These are phyloP conservation scores for Mylabris sibirica DNA, from an alignment of 2,888 invertebrate genomes.

Conservation along the genomic window DNA sequence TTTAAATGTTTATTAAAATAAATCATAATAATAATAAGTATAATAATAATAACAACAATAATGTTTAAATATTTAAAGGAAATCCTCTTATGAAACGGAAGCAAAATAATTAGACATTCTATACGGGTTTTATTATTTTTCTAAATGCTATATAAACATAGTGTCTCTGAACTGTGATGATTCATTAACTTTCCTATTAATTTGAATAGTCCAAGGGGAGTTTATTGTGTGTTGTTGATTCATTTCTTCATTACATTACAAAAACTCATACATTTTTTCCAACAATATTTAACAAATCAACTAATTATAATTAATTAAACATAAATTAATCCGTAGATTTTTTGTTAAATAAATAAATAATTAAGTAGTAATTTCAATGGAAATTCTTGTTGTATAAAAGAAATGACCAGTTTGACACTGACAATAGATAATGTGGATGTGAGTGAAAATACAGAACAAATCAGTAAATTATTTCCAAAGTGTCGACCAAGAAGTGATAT, in stretches of 20 bases:
- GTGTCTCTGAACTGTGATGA: constrained; percentile 30
- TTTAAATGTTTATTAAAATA: neutral
- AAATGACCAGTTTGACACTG: constrained; percentile 62
- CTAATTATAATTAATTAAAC: constrained; percentile 1
- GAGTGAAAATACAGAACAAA: constrained; percentile 72
- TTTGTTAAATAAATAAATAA: neutral
- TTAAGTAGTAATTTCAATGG: constrained; percentile 24
- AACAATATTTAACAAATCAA: neutral
- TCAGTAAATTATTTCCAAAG: constrained; percentile 86
- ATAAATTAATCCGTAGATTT: constrained; percentile 25
- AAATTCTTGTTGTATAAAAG: constrained; percentile 44
- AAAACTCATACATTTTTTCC: constrained; percentile 11
- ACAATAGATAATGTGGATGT: constrained; percentile 62
- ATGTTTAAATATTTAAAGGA: neutral
- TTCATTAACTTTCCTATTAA: constrained; percentile 30
- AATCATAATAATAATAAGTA: neutral
- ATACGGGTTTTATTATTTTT: constrained; percentile 19
- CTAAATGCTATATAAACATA: constrained; percentile 22
- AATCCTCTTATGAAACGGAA: constrained; percentile 35
- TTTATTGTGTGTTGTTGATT: constrained; percentile 38
- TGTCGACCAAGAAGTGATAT: constrained; percentile 76
- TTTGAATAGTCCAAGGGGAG: constrained; percentile 28
- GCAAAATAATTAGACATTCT: constrained; percentile 40
- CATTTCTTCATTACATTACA: constrained; percentile 28
- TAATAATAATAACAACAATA: neutral